Conservation (phyloP, 2,113 vertebrate species). For the Phrynocephalus versicolor region DNA sequence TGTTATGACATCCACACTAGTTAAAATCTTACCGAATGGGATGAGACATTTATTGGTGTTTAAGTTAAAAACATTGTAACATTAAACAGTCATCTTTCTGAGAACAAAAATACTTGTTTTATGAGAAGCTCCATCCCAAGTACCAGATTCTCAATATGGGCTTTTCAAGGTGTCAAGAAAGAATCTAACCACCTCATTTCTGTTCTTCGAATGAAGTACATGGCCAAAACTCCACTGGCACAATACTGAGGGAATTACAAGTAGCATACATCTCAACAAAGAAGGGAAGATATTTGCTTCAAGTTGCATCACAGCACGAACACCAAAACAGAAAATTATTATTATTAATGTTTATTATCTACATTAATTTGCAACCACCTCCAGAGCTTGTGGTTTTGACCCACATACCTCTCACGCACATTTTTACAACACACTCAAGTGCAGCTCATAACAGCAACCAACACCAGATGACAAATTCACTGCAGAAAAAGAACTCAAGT, state of each 20-base stretch:
- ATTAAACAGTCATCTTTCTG: background rate
- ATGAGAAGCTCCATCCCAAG: background rate
- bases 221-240: background rate
- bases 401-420: background rate
- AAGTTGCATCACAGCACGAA: background rate
- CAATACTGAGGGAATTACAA: background rate
- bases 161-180: background rate
- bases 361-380: background rate
- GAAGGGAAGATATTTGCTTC: background rate
- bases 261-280: background rate
- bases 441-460: constrained; percentile 10
- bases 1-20: background rate
- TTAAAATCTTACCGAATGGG: background rate
- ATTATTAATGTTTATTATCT: background rate
- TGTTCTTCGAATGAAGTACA: background rate
- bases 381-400: too few relatives aligned
- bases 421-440: background rate
- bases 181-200: background rate
- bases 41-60: constrained; percentile 1
- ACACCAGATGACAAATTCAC: background rate
- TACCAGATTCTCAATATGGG: background rate
- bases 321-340: background rate
- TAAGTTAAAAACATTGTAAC: background rate
- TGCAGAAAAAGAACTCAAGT: background rate
- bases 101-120: background rate